These are phyloP conservation scores for Potamarius usumacintae DNA, from an alignment of 2,113 vertebrate genomes.

Conservation along the genomic window DNA sequence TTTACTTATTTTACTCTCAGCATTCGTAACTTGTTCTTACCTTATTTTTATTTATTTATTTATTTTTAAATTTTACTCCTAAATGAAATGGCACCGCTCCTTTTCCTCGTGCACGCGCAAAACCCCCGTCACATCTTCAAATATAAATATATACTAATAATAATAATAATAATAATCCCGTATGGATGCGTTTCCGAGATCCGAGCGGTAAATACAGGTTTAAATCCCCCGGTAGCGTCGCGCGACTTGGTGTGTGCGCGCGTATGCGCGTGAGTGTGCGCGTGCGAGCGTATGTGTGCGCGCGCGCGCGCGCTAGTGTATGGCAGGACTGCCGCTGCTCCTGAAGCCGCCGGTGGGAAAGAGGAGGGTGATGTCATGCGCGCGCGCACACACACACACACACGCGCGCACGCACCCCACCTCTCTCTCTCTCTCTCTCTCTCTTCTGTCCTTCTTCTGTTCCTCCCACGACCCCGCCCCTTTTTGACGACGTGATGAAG, in stretches of 20 bases:
- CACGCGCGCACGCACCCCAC: not conserved
- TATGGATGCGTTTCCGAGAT: conserved; percentile 31
- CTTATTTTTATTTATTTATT: conserved; percentile 21
- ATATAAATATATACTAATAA: not conserved
- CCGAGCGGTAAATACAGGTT: conserved; percentile 36
- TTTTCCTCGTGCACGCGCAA: conserved; percentile 25
- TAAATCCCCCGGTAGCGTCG: conserved; percentile 50
- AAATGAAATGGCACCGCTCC: conserved; percentile 19
- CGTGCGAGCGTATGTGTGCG: not conserved
- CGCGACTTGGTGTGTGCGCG: conserved; percentile 24
- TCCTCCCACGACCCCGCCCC: not conserved
- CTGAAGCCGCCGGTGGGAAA: conserved; percentile 41
- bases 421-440: conserved; percentile 32
- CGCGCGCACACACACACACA: conserved; percentile 24
- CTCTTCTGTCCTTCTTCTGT: not conserved
- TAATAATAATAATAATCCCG: conserved; percentile 38
- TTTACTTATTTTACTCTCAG: not conserved
- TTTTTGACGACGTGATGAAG: conserved; percentile 35
- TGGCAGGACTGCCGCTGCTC: conserved; percentile 10
- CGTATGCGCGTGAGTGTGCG: not conserved
- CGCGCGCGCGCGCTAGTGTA: not conserved
- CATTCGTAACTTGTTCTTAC: conserved; percentile 38
- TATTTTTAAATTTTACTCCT: not conserved
- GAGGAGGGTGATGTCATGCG: conserved; percentile 53
- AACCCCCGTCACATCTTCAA: conserved; percentile 28